Conservation (phyloP, 2,113 vertebrate species). For the Varanus salvator region DNA sequence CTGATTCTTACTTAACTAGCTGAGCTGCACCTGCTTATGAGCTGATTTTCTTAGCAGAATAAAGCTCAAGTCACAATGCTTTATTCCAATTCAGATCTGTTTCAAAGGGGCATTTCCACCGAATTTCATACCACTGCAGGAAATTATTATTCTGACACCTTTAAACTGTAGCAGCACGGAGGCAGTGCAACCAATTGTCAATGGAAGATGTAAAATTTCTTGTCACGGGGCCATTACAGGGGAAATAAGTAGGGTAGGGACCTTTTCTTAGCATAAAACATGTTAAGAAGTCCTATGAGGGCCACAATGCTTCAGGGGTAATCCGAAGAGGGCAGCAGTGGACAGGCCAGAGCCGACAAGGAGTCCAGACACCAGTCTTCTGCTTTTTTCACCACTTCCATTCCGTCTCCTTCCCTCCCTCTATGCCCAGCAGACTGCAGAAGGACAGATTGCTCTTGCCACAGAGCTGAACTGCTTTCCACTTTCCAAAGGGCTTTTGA, state of each 20-base stretch:
- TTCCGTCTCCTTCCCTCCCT: too few relatives aligned
- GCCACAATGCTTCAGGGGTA: background rate
- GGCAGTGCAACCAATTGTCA: constrained; percentile 3
- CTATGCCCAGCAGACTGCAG: too few relatives aligned
- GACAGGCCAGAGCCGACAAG: background rate
- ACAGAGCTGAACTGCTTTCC: too few relatives aligned
- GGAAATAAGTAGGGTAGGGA: background rate
- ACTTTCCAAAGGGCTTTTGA: too few relatives aligned
- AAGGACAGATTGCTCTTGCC: too few relatives aligned
- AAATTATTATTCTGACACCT: background rate
- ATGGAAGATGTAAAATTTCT: background rate
- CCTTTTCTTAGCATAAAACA: too few relatives aligned
- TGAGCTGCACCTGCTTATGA: background rate
- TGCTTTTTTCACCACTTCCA: too few relatives aligned
- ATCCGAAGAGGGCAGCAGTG: too few relatives aligned
- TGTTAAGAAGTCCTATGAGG: too few relatives aligned
- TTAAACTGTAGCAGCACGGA: background rate
- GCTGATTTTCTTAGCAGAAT: background rate
- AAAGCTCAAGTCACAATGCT: background rate
- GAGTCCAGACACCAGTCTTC: too few relatives aligned
- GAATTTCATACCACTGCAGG: background rate
- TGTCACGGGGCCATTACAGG: background rate
- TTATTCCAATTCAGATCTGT: background rate
- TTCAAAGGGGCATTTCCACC: background rate
- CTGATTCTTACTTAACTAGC: background rate